Percentiles rank a stretch among this genome's conserved stretches.
Conservation (phyloP, 2,113 vertebrate species). For the Leuciscus idus region DNA sequence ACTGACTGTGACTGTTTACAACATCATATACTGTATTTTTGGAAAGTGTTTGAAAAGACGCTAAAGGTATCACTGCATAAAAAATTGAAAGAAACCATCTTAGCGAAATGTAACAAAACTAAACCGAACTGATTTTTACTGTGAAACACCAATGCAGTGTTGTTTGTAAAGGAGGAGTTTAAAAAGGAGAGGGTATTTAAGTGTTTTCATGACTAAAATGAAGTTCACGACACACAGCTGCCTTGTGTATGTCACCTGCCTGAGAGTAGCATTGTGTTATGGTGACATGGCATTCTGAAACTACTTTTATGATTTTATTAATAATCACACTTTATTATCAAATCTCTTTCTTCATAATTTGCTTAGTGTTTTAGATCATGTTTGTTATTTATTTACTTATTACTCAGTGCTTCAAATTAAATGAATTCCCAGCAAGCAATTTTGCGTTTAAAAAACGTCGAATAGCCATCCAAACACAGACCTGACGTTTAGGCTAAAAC, state of each 20-base stretch:
- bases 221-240: constrained; percentile 51
- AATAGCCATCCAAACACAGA: too few species aligned
- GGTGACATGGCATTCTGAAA: constrained; percentile 50
- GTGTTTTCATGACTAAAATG: constrained; percentile 2
- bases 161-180: constrained; percentile 14
- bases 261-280: constrained; percentile 57
- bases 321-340: neutral
- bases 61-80: constrained; percentile 21
- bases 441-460: too few species aligned
- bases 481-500: too few species aligned
- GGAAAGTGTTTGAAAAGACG: constrained; percentile 19
- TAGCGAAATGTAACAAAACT: constrained; percentile 6
- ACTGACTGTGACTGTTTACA: constrained; percentile 32
- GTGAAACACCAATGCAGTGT: constrained; percentile 38
- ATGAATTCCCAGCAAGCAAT: neutral
- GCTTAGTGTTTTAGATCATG: constrained; percentile 1
- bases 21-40: constrained; percentile 42
- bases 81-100: neutral
- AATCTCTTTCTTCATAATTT: neutral
- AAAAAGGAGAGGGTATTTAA: neutral
- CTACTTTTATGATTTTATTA: constrained; percentile 21
- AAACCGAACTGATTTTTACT: constrained; percentile 39
- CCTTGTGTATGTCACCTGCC: constrained; percentile 57
- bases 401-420: neutral
- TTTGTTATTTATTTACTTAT: constrained; percentile 21